Percentiles rank a stretch among this genome's conserved stretches.
Evolutionary conservation across 1,140 invertebrate genomes (phyloP).

Genomic region (Brachionus rubens): DNA sequence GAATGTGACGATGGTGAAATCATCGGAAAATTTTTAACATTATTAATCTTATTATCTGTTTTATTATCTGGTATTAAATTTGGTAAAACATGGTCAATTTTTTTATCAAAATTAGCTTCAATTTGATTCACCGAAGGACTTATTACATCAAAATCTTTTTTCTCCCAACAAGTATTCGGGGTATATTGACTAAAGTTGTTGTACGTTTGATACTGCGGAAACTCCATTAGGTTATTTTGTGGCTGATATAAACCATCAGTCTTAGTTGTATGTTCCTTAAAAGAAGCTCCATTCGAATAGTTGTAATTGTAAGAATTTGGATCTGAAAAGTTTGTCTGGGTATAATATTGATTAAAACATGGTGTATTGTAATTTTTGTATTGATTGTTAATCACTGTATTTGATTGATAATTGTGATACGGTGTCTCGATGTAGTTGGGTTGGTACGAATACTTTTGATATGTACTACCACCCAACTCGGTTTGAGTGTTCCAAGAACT

Average conservation of each 20-base stretch:
- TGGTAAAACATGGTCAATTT: too few species aligned
- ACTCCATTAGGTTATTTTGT: neutral
- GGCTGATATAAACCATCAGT: neutral
- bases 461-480: neutral
- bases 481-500: neutral
- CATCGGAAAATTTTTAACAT: neutral
- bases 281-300: neutral
- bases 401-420: neutral
- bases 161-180: neutral
- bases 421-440: neutral
- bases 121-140: too few species aligned
- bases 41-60: neutral
- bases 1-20: slow-evolving; percentile 10
- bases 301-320: too few species aligned
- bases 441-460: neutral
- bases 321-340: neutral
- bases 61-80: neutral
- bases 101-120: too few species aligned
- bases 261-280: neutral
- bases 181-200: neutral
- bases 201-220: neutral
- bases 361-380: neutral
- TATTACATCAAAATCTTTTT: neutral
- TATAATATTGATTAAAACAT: neutral
- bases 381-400: neutral